A percentile compares a stretch with the other conserved stretches of the same genome.
Conservation (phyloP, 2,888 invertebrate genomes). For the Aethes cnicana region DNA sequence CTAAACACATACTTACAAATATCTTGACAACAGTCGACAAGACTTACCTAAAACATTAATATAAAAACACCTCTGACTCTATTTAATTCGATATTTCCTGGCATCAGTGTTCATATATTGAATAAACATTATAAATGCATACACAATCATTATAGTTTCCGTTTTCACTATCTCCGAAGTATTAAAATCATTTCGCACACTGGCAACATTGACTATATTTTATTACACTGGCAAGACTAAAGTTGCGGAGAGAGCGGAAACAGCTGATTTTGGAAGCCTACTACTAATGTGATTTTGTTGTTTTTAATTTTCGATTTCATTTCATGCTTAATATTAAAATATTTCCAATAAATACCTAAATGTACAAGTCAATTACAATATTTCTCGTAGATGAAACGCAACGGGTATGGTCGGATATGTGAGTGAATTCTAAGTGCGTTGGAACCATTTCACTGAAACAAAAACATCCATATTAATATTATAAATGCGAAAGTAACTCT, state of each 20-base stretch:
- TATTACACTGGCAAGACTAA: constrained; percentile 19
- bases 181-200: not conserved
- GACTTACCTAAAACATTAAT: constrained; percentile 36
- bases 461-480: too few relatives aligned
- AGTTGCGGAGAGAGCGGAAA: constrained; percentile 16
- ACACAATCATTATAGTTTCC: too few relatives aligned
- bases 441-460: constrained; percentile 48
- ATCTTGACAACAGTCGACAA: constrained; percentile 42
- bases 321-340: not conserved
- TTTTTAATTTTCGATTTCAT: constrained; percentile 11
- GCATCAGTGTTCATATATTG: constrained; percentile 16
- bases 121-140: constrained; percentile 26
- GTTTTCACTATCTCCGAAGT: not conserved
- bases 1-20: constrained; percentile 15
- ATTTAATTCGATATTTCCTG: not conserved
- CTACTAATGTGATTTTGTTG: constrained; percentile 28
- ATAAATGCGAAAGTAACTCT: too few relatives aligned
- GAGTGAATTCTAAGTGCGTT: constrained; percentile 35
- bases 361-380: constrained; percentile 1
- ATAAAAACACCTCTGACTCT: constrained; percentile 23
- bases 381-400: constrained; percentile 17
- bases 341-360: not conserved
- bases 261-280: constrained; percentile 27
- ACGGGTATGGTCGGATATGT: constrained; percentile 52
- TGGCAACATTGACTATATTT: constrained; percentile 22